Percentiles rank a stretch among this genome's conserved stretches.
These are phyloP conservation scores for Arremon aurantiirostris DNA, from an alignment of 2,797 vertebrate species.

Conservation along the genomic window DNA sequence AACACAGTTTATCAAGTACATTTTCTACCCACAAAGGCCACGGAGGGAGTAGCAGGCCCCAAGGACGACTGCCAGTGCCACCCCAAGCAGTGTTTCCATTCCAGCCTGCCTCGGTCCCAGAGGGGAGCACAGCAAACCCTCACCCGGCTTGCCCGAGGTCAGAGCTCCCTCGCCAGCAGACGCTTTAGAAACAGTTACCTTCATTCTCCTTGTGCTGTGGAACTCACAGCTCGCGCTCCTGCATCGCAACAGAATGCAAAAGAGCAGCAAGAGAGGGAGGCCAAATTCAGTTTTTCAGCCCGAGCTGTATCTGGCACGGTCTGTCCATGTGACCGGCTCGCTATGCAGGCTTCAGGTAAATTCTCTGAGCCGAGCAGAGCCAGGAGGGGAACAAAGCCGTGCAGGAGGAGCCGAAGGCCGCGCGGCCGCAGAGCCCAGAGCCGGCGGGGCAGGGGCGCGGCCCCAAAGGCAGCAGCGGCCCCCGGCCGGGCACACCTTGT, in stretches of 20 bases:
- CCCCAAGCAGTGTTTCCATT: neutral
- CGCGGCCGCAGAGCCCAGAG: neutral
- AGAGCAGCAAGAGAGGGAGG: neutral
- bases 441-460: neutral
- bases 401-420: fast-evolving
- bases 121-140: neutral
- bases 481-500: neutral
- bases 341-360: neutral
- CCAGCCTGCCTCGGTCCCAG: neutral
- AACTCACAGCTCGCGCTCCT: neutral
- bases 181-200: neutral
- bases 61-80: neutral
- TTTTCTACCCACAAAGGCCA: neutral
- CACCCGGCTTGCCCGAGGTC: neutral
- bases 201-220: neutral
- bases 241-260: neutral
- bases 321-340: neutral
- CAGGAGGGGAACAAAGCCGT: neutral
- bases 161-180: neutral
- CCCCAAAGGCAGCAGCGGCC: fast-evolving
- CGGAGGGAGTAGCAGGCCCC: fast-evolving
- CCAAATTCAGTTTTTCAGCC: neutral
- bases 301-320: neutral
- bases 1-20: neutral
- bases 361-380: neutral